Percentiles rank a stretch among this genome's conserved stretches.
These are phyloP conservation scores for Piprites chloris DNA, from an alignment of 2,113 vertebrate species.

Conservation along the genomic window DNA sequence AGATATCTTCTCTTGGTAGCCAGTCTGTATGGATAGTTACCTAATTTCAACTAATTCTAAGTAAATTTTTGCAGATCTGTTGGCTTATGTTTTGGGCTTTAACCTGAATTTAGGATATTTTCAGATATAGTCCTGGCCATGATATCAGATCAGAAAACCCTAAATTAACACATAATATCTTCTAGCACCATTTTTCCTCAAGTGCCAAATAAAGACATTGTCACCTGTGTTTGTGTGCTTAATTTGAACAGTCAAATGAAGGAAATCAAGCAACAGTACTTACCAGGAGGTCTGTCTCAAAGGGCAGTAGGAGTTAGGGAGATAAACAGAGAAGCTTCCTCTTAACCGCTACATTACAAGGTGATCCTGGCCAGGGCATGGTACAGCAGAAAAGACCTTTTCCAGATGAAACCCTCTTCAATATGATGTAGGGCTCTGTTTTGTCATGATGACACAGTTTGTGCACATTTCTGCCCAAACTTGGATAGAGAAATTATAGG, in stretches of 20 bases:
- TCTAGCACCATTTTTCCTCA: background rate
- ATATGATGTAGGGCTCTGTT: background rate
- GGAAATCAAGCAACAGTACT: background rate
- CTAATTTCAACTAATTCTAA: background rate
- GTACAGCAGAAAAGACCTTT: background rate
- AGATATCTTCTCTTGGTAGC: background rate
- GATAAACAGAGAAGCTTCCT: background rate
- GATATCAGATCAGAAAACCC: background rate
- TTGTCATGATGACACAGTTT: rapidly evolving
- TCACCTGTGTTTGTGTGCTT: background rate
- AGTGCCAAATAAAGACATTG: background rate
- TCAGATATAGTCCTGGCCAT: background rate
- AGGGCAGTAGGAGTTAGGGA: background rate
- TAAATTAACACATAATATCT: background rate
- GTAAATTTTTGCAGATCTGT: background rate
- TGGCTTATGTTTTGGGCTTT: background rate
- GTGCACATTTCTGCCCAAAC: background rate
- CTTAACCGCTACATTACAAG: background rate
- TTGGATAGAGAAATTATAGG: background rate
- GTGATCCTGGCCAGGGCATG: background rate
- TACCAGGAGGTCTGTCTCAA: background rate
- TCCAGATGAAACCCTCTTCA: background rate
- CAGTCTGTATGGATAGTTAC: background rate
- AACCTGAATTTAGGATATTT: background rate
- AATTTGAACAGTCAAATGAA: background rate